A percentile compares a stretch with the other conserved stretches of the same genome.
Conservation (phyloP, 2,113 vertebrate genomes). For the Arizona elegans region DNA sequence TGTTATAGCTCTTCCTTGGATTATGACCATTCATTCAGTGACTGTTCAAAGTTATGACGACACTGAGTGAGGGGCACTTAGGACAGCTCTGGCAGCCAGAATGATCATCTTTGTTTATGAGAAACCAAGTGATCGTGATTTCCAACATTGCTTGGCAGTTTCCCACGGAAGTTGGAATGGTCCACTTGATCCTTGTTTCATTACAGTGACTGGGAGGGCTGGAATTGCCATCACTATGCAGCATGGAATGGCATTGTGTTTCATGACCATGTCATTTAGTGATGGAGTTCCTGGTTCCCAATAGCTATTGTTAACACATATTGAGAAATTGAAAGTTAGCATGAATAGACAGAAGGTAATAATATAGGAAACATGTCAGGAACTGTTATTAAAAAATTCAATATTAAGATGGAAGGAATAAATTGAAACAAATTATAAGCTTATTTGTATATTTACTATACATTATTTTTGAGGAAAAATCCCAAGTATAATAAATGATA, state of each 20-base stretch:
- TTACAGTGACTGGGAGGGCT: background rate
- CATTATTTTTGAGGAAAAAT: background rate
- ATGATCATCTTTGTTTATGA: background rate
- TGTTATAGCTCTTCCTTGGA: background rate
- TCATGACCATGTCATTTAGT: background rate
- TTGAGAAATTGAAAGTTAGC: background rate
- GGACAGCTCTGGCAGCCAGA: background rate
- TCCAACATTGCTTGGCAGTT: background rate
- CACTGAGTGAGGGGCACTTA: background rate
- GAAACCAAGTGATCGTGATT: background rate
- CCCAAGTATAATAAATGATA: conserved; percentile 46
- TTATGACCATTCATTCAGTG: background rate
- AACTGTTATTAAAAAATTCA: background rate
- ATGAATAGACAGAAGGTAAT: background rate
- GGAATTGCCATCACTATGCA: background rate
- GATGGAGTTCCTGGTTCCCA: background rate
- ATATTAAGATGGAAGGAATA: background rate
- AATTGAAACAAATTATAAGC: background rate
- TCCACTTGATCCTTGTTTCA: background rate
- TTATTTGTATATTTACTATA: background rate
- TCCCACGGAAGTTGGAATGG: background rate
- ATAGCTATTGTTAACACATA: background rate
- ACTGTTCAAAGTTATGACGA: background rate
- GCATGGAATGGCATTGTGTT: background rate
- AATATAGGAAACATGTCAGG: background rate